phyloP scores from a whole-genome alignment of 2,797 vertebrate genomes.

The Synaphobranchus kaupii region DNA sequence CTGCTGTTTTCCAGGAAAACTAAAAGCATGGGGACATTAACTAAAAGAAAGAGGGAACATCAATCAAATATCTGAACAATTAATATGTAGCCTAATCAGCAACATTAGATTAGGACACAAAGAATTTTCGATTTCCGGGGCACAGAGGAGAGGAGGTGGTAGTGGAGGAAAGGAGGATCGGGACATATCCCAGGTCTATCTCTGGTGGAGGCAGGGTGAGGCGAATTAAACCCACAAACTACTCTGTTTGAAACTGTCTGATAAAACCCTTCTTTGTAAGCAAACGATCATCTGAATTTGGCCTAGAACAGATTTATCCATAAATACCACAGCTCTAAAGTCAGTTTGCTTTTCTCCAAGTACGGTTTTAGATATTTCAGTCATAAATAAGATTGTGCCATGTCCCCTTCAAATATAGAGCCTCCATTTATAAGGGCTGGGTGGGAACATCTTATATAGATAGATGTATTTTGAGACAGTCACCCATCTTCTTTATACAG shows the following conservation, averaged over 20 bases:
- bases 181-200: not conserved
- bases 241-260: not conserved
- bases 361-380: not conserved
- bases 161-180: too few relatives aligned
- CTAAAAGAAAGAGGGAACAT: not conserved
- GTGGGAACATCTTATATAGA: not conserved
- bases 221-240: not conserved
- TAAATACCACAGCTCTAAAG: not conserved
- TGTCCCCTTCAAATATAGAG: not conserved
- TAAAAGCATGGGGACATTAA: not conserved
- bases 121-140: too few relatives aligned
- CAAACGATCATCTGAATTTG: not conserved
- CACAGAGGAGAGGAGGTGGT: too few relatives aligned
- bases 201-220: not conserved
- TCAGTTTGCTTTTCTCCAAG: not conserved
- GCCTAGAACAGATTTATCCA: not conserved
- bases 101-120: too few relatives aligned
- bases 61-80: not conserved
- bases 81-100: too few relatives aligned
- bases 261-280: not conserved
- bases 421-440: not conserved
- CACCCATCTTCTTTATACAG: not conserved
- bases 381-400: not conserved
- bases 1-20: not conserved
- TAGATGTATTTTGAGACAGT: not conserved